Evolutionary conservation across 2,797 vertebrate genomes (phyloP), one percentile per base, ranked within the genome.

Genomic region (Glyptemys insculpta): DNA sequence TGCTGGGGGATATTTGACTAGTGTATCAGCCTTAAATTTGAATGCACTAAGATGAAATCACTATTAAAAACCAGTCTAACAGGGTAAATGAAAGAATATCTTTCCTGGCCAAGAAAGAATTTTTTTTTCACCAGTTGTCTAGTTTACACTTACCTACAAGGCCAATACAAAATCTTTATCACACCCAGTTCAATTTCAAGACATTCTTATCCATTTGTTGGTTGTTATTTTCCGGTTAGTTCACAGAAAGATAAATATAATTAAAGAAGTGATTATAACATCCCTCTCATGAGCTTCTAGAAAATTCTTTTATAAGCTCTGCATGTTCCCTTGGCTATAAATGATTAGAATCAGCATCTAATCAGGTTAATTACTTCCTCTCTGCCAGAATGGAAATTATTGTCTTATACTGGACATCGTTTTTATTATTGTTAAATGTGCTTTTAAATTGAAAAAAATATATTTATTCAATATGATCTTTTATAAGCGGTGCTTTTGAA

Each of bases 201-300:
- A 53, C 79, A 92, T 80, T 84, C 74, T 95, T 88, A 53, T 91
- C 90, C 37, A 94, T 72, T 92, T 0, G 1, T 91, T 94, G 91
- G 79, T 92, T 95, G 94, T 78, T 94, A 89, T 52, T 95, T 94
- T 96, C 18, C 18, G 83, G 87, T 92, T 93, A 92, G 81, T 94
- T 92, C 88, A 81, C 90, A 93, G 88, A 81, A 96, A 97, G 95
- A 88, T 83, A 96, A 91, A 79, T 89, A 82, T 29, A 89, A 94
- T 78, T 65, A 92, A 95, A 94, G 87, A 93, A 5, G 83, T 12
- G 1, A 1, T 89, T 95, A 80, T 1, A 94, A 87, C 62, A 91
- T 96, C 89, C 59, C 68, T 87, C 50, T 52, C 86, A 93, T 85
- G 57, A 86, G 37, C 50, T 95, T 76, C 68, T 25, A 83, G 85